phyloP scores from a whole-genome alignment of 1,140 invertebrate genomes.

The Pseudomyrmex dendroicus region DNA sequence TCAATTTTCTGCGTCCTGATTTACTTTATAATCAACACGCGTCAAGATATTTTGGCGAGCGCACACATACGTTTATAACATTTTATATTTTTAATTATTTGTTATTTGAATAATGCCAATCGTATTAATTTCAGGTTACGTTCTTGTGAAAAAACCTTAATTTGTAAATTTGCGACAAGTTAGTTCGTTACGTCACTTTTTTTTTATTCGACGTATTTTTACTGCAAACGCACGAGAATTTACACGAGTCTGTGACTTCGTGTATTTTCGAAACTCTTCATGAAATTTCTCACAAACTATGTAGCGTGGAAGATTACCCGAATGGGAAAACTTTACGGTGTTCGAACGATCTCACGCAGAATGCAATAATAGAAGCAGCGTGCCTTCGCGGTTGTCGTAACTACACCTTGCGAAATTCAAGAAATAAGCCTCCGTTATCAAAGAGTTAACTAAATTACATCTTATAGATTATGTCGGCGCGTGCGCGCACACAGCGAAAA shows the following conservation, averaged over 20 bases:
- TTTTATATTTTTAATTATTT: no score
- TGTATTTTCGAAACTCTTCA: neutral
- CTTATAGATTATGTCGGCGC: constrained; percentile 31
- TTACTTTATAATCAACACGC: neutral
- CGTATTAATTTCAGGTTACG: no score
- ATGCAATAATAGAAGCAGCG: constrained; percentile 34
- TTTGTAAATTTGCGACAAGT: no score
- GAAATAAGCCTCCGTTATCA: neutral
- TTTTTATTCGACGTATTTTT: neutral
- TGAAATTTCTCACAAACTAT: constrained; percentile 17
- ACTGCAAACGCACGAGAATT: neutral
- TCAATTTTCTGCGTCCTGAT: constrained; percentile 18
- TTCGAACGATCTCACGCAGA: constrained; percentile 21
- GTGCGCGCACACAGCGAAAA: constrained; percentile 12
- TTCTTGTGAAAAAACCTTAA: no score
- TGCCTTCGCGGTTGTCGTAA: constrained; percentile 36
- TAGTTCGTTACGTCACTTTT: no score
- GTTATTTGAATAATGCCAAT: no score
- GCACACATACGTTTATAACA: no score
- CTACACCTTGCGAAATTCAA: constrained; percentile 14
- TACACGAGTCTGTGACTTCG: neutral
- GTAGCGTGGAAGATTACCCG: neutral
- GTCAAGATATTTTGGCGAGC: neutral
- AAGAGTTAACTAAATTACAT: constrained; percentile 40
- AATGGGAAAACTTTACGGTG: constrained; percentile 40